Conservation (phyloP, 2,113 vertebrate genomes). For the Ciconia maguari region DNA sequence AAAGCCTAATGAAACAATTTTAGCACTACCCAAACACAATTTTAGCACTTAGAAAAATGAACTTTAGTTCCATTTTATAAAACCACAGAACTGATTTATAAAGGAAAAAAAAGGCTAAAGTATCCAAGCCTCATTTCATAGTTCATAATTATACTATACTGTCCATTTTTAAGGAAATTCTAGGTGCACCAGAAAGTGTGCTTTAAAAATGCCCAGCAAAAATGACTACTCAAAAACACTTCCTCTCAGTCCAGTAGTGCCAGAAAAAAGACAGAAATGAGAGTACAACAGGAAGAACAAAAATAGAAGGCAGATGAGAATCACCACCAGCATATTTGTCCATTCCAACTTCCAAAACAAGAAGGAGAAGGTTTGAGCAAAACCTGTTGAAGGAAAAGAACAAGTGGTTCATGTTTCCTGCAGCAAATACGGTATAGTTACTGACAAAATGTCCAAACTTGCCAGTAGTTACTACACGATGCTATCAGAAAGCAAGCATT, state of each 20-base stretch:
- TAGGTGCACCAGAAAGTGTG: neutral
- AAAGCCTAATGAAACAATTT: neutral
- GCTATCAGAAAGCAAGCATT: neutral
- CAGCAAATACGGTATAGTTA: neutral
- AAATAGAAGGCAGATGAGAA: slow-evolving; percentile 32
- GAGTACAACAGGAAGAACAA: slow-evolving; percentile 17
- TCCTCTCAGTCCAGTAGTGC: neutral
- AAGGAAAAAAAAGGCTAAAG: neutral
- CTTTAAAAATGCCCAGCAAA: slow-evolving; percentile 3
- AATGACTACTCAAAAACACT: neutral
- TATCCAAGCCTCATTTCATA: neutral
- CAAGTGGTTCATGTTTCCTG: neutral
- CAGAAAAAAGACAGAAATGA: slow-evolving; percentile 11
- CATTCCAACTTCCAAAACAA: neutral
- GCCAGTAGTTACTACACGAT: neutral
- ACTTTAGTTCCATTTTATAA: neutral
- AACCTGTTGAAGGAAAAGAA: neutral
- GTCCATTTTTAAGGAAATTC: neutral
- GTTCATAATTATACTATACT: neutral
- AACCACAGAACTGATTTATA: neutral
- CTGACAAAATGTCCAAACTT: neutral
- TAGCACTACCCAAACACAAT: neutral
- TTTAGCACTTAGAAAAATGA: neutral
- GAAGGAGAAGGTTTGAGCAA: neutral
- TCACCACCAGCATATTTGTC: neutral